Evolutionary conservation across 2,797 vertebrate species (phyloP), one percentile per base, ranked within the genome.

Genomic region (Sorex maritimensis): DNA sequence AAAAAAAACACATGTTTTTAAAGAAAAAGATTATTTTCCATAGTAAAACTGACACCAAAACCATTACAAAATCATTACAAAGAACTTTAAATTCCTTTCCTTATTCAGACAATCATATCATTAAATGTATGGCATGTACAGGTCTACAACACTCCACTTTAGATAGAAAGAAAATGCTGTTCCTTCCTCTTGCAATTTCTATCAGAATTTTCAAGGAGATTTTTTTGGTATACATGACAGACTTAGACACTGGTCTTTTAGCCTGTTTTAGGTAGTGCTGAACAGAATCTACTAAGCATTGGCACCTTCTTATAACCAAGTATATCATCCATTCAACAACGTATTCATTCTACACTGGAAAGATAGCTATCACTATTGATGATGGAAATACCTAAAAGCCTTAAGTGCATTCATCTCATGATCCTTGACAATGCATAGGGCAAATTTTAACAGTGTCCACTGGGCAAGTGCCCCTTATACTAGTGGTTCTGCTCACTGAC

Each of bases 1-100:
- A 89, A 83, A 84, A 30, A 13, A 97, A 80, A 94, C 23, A 34
- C 52, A 55, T 80, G 94, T 84, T 92, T 34, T 65, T 55, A 55
- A 10, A 95, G 69, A 17, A 90, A 82, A 68, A 55, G 13, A 38
- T 92, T 95, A 93, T 82, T 90, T 81, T 86, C 88, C 68, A 69
- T 78, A 86, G 46, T 81, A 89, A 95, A 90, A 94, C 11, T 79
- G n/a, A 55, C 79, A 91, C n/a, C 6, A 61, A 90, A 23, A 88
- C 61, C 41, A 75, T 34, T 34, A 34, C 34, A 34, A 91, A 82
- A 80, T 90, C 11, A 93, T 90, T 89, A 44, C 4, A 67, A 77
- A 82, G 65, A 58, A 11, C 90, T 90, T 91, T 41, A 90, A 73
- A 52, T 91, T 44, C 6, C 11, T 67, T 63, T 44, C n/a, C 55